Percentiles rank a stretch among this genome's conserved stretches.
Conservation (phyloP, 1,140 invertebrate species). For the Calliopsis andreniformis region DNA sequence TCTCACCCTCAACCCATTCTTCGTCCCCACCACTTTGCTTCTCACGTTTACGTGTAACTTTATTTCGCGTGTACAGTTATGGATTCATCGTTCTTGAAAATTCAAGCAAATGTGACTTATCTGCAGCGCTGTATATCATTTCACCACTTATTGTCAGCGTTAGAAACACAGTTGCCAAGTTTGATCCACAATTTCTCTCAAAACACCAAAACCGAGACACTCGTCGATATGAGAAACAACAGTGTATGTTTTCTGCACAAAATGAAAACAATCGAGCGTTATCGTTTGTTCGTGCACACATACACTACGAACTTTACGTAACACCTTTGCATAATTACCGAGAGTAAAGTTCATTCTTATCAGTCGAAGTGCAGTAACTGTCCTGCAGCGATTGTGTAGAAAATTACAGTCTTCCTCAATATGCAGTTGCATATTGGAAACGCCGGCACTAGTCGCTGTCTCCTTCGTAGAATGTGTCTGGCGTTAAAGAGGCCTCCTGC, state of each 20-base stretch:
- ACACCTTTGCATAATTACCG: not conserved
- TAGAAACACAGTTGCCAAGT: not conserved
- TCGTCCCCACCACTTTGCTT: no score
- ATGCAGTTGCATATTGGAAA: not conserved
- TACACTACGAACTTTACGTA: not conserved
- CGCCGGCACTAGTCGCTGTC: conserved; percentile 37
- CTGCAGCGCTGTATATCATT: no score
- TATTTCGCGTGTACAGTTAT: no score
- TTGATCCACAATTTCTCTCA: no score
- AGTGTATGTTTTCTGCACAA: not conserved
- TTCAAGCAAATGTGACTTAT: no score
- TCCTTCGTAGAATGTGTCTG: conserved; percentile 33
- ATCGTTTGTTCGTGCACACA: not conserved
- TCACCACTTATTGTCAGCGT: no score
- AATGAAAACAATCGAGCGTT: not conserved
- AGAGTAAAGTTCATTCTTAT: not conserved
- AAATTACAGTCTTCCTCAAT: conserved; percentile 12
- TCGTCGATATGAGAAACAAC: not conserved
- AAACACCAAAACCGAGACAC: not conserved
- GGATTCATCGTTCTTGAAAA: no score
- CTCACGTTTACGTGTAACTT: no score
- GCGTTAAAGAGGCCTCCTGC: conserved; percentile 57
- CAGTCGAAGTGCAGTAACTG: not conserved
- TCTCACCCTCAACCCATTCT: no score
- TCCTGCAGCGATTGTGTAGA: conserved; percentile 5